A percentile compares a stretch with the other conserved stretches of the same genome.
Evolutionary conservation across 2,888 invertebrate species (phyloP).

Genomic region (Pristionchus arcanus): DNA sequence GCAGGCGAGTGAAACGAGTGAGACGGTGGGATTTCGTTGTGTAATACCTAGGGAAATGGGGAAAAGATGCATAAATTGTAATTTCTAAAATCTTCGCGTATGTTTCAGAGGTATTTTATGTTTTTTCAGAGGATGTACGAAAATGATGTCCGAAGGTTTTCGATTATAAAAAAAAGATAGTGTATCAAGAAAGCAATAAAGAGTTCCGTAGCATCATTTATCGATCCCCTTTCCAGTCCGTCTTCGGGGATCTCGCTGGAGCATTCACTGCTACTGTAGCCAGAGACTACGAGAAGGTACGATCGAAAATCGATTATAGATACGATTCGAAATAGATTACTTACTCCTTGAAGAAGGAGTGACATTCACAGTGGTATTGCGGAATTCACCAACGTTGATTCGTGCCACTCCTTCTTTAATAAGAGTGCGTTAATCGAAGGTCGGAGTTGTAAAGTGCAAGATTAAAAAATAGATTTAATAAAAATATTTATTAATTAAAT

Average conservation of each 20-base stretch:
- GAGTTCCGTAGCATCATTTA: background rate
- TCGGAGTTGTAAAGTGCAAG: too few species aligned
- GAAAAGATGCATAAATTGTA: too few species aligned
- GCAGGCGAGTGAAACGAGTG: background rate
- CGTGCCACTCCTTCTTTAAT: too few species aligned
- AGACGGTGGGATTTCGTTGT: background rate
- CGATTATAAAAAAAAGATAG: background rate
- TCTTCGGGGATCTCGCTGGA: slow-evolving; percentile 59
- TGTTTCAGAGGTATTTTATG: background rate
- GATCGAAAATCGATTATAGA: background rate
- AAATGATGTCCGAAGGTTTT: too few species aligned
- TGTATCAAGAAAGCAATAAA: background rate
- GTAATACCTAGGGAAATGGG: background rate
- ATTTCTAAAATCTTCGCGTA: background rate
- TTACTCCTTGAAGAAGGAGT: too few species aligned
- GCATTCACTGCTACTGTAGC: slow-evolving; percentile 70
- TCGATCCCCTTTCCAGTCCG: background rate
- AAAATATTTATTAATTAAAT: background rate
- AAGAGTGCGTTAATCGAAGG: too few species aligned
- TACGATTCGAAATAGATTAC: too few species aligned
- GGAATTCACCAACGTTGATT: too few species aligned
- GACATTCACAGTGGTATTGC: too few species aligned
- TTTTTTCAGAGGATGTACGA: too few species aligned
- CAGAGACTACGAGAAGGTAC: slow-evolving; percentile 68
- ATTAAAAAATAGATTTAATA: background rate